Percentiles rank a stretch among this genome's conserved stretches.
Conservation (phyloP, 2,113 vertebrate species). For the Prionailurus viverrinus region DNA sequence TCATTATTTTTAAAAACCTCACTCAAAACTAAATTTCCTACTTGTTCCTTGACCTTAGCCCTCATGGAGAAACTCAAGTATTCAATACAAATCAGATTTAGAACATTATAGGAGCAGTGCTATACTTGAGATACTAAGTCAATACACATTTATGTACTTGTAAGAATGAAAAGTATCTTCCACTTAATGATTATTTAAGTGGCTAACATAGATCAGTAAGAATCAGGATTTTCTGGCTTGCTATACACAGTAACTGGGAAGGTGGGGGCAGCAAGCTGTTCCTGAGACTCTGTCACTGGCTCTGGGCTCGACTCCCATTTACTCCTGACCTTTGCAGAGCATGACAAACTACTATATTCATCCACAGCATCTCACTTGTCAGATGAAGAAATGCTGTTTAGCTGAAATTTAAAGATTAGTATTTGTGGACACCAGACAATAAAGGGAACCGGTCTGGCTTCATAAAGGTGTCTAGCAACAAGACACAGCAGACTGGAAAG, state of each 20-base stretch:
- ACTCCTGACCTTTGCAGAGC: neutral
- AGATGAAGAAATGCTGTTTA: neutral
- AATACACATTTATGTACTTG: neutral
- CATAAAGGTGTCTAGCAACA: neutral
- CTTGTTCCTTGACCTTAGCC: neutral
- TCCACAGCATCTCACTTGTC: neutral
- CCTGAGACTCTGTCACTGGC: neutral
- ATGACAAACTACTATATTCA: neutral
- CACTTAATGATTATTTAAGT: neutral
- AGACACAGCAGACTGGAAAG: neutral
- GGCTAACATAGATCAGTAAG: neutral
- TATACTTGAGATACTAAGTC: neutral
- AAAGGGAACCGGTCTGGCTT: neutral
- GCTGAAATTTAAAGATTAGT: neutral
- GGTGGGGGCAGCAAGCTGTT: neutral
- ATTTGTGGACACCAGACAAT: neutral
- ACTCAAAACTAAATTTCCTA: neutral
- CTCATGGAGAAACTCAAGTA: neutral
- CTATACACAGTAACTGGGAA: neutral
- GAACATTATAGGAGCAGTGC: neutral
- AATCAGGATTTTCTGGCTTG: neutral
- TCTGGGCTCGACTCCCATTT: neutral
- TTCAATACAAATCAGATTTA: neutral
- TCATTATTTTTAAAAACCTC: neutral
- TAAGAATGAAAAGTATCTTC: constrained; percentile 12